Evolutionary conservation across 2,113 vertebrate genomes (phyloP), one percentile per base, ranked within the genome.

Genomic region (Carassius carassius): DNA sequence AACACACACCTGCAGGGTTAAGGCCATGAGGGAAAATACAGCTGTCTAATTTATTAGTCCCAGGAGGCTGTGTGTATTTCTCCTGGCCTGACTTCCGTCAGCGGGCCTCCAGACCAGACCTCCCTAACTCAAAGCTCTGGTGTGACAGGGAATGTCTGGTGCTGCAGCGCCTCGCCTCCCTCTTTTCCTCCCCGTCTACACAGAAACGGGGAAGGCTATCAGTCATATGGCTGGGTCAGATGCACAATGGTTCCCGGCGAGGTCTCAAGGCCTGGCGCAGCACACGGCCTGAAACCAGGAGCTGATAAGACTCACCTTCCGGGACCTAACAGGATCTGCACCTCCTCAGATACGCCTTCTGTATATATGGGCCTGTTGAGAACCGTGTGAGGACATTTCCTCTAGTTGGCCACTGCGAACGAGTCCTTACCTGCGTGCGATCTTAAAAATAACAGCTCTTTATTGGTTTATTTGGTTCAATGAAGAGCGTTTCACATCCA

Each of bases 261-360:
- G 92, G 90, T 88, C 91, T 88, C 90, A 90, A 91, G 92, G 92
- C 91, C 91, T 90, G 91, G 85, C 82, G 19, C 44, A 62, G 77
- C 87, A 81, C 85, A 94, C 89, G 91, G 92, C 91, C 90, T 92
- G 90, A 86, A 93, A 91, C 88, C 86, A 87, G 82, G 87, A 91
- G 92, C 94, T 95, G 94, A 95, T 95, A 95, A 95, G 93, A 87
- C 91, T 92, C 89, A 89, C 91, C 93, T 94, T 95, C 93, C 94
- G 91, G 92, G 90, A 93, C 91, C 86, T 25, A 76, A 81, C 84
- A 86, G 92, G 88, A 84, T 86, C 79, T 91, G 87, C 87, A 86
- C 69, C 92, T 89, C 81, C 86, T 86, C 86, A 91, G 88, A 88
- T 88, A 88, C 65, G 81, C 44, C 41, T 86, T 78, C 63, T 88